A percentile compares a stretch with the other conserved stretches of the same genome.
Conservation (phyloP, 2,888 invertebrate species). For the Pachycephus smyrnensis region DNA sequence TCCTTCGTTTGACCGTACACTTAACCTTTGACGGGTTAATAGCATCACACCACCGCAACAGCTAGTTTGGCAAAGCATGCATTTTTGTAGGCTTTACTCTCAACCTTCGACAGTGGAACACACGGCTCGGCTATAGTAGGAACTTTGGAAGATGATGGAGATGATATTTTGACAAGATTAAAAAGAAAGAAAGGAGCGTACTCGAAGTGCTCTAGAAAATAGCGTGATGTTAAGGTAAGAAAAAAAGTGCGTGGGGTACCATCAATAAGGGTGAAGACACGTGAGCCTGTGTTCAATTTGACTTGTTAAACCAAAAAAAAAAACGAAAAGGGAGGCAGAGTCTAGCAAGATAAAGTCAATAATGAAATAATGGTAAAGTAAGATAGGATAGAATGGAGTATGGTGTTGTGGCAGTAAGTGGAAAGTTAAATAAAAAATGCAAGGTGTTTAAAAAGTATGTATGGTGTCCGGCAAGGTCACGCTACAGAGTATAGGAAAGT, state of each 20-base stretch:
- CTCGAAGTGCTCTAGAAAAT: background rate
- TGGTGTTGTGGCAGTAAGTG: background rate
- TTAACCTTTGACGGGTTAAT: constrained; percentile 47
- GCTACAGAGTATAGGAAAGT: background rate
- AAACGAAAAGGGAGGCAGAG: background rate
- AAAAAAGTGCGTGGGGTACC: background rate
- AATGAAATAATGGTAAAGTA: background rate
- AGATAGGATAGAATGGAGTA: background rate
- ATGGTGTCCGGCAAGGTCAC: background rate
- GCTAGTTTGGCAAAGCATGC: constrained; percentile 60
- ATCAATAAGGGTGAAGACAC: background rate
- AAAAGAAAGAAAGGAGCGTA: background rate
- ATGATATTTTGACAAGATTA: background rate
- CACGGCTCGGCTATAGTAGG: background rate
- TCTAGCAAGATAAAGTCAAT: background rate
- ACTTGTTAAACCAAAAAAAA: background rate
- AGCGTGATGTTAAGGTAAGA: background rate
- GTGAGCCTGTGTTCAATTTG: background rate
- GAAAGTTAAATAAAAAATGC: background rate
- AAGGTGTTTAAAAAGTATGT: background rate
- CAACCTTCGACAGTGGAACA: background rate
- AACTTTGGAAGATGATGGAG: background rate
- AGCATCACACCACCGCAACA: constrained; percentile 65
- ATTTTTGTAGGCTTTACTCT: constrained; percentile 33
- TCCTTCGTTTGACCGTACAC: constrained; percentile 4